Conservation (phyloP, 1,140 invertebrate species). For the Bradysia coprophila region DNA sequence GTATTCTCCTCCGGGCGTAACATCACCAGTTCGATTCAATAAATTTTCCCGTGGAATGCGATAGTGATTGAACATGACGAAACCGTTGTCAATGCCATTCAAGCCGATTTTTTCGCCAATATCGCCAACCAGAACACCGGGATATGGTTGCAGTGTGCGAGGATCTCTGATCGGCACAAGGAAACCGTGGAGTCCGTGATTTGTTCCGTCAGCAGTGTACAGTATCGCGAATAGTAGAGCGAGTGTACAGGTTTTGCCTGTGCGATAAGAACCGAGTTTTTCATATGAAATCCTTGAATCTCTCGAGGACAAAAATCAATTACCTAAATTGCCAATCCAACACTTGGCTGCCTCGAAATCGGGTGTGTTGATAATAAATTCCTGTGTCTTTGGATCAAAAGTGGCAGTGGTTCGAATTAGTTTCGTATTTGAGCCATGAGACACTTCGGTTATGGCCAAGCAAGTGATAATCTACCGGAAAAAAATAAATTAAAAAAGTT, state of each 20-base stretch:
- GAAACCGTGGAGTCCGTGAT: slow-evolving; percentile 76
- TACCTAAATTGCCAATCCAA: slow-evolving; percentile 82
- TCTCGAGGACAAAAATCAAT: too few relatives aligned
- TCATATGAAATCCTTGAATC: too few relatives aligned
- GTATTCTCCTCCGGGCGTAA: slow-evolving; percentile 68
- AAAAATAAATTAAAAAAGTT: slow-evolving; percentile 12
- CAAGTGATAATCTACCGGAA: slow-evolving; percentile 43
- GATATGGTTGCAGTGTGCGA: slow-evolving; percentile 47
- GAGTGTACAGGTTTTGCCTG: slow-evolving; percentile 70
- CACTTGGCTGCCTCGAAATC: slow-evolving; percentile 90
- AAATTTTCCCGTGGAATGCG: slow-evolving; percentile 61
- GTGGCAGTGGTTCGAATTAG: slow-evolving; percentile 78
- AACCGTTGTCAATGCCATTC: slow-evolving; percentile 84
- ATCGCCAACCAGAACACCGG: slow-evolving; percentile 55
- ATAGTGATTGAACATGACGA: slow-evolving; percentile 74
- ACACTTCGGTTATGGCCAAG: slow-evolving; percentile 80
- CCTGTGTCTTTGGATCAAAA: slow-evolving; percentile 55
- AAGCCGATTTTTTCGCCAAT: slow-evolving; percentile 78
- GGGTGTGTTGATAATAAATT: slow-evolving; percentile 80
- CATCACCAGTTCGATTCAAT: slow-evolving; percentile 74
- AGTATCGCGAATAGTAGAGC: slow-evolving; percentile 80
- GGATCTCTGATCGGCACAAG: slow-evolving; percentile 64
- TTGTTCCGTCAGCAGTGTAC: slow-evolving; percentile 46
- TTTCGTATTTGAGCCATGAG: slow-evolving; percentile 87
- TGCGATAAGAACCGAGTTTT: too few relatives aligned